Conservation (phyloP, 2,888 invertebrate species). For the Cordylochernes scorpioides region DNA sequence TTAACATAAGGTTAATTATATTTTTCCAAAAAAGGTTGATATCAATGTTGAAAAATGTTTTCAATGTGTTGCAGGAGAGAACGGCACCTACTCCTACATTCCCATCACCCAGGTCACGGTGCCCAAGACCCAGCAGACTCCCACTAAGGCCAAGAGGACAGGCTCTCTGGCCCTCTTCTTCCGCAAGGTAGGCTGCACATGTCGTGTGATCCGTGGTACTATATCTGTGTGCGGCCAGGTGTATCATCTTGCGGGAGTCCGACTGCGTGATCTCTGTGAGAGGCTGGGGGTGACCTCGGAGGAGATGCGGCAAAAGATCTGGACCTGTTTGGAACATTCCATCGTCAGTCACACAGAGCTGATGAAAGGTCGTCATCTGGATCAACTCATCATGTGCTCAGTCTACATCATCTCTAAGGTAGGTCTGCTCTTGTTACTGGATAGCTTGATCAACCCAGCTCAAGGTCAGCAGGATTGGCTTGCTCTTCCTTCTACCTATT, state of each 20-base stretch:
- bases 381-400: conserved; percentile 92
- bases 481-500: not conserved
- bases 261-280: conserved; percentile 66
- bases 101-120: too few relatives aligned
- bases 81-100: too few relatives aligned
- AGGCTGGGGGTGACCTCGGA: conserved; percentile 40
- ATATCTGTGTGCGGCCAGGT: conserved; percentile 35
- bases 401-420: conserved; percentile 81
- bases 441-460: not conserved
- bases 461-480: not conserved
- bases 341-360: conserved; percentile 54
- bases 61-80: too few relatives aligned
- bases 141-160: conserved; percentile 29
- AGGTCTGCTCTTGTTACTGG: conserved; percentile 1
- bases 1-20: too few relatives aligned
- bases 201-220: not conserved
- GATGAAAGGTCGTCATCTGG: conserved; percentile 76
- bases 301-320: conserved; percentile 55
- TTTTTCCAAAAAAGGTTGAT: too few relatives aligned
- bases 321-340: conserved; percentile 85
- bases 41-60: too few relatives aligned
- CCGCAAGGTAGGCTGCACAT: conserved; percentile 37
- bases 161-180: conserved; percentile 50
- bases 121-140: conserved; percentile 2
- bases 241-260: conserved; percentile 68